Evolutionary conservation across 2,888 invertebrate genomes (phyloP).

Genomic region (Polymixis lichenea): DNA sequence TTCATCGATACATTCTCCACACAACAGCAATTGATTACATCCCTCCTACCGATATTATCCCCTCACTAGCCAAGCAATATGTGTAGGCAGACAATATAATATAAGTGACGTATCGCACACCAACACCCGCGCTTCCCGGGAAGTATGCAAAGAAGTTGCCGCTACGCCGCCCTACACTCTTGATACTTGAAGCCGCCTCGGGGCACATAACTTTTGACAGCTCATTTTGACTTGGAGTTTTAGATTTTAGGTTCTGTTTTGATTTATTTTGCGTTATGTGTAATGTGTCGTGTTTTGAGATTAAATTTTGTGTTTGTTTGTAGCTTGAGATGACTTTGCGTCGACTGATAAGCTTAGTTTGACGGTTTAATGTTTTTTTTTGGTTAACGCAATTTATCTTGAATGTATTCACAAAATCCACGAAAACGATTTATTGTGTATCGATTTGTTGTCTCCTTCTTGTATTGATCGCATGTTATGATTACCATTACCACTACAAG

Average conservation of each 20-base stretch:
- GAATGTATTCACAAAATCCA: neutral
- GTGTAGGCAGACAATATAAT: conserved; percentile 88
- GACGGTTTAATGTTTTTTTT: neutral
- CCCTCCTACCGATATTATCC: conserved; percentile 71
- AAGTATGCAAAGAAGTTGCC: conserved; percentile 90
- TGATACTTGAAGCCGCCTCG: conserved; percentile 80
- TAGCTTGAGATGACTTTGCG: conserved; percentile 26
- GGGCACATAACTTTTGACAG: conserved; percentile 77
- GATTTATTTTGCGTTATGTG: conserved; percentile 57
- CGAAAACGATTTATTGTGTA: neutral
- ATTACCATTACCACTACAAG: neutral
- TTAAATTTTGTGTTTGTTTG: conserved; percentile 38
- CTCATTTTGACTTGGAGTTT: conserved; percentile 69
- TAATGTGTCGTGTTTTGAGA: conserved; percentile 49
- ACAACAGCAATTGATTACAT: neutral
- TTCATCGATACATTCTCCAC: conserved; percentile 17
- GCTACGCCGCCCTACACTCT: conserved; percentile 77
- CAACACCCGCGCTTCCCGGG: conserved; percentile 88
- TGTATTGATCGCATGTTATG: neutral
- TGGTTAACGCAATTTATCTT: neutral
- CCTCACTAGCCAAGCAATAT: conserved; percentile 84
- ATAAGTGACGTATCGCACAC: conserved; percentile 89
- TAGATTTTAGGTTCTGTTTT: conserved; percentile 65
- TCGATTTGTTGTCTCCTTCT: neutral
- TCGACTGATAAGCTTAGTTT: conserved; percentile 26